These are phyloP conservation scores for Dione vanillae DNA, from an alignment of 2,888 invertebrate genomes.

Conservation along the genomic window DNA sequence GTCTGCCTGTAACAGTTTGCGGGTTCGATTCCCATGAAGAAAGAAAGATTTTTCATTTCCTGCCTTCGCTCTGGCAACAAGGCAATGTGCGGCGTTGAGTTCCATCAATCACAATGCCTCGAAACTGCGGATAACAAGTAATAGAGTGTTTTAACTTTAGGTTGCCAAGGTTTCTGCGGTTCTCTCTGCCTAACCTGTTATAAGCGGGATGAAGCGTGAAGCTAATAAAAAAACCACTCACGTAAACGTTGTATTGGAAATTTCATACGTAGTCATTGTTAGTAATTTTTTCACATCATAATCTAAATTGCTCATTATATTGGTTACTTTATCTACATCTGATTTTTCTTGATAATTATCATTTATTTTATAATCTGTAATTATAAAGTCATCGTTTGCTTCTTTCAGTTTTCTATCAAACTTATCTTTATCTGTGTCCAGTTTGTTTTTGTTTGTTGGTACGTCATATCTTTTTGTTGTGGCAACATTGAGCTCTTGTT, in stretches of 20 bases:
- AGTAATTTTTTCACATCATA: constrained; percentile 31
- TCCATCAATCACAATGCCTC: too few relatives aligned
- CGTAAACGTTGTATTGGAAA: constrained; percentile 59
- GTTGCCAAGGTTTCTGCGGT: too few relatives aligned
- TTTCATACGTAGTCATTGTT: constrained; percentile 47
- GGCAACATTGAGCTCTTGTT: not conserved
- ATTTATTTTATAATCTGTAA: constrained; percentile 1
- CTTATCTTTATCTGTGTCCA: not conserved
- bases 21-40: too few relatives aligned
- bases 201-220: too few relatives aligned
- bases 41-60: too few relatives aligned
- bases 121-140: too few relatives aligned
- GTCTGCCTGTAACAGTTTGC: too few relatives aligned
- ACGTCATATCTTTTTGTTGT: constrained; percentile 46
- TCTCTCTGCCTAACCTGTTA: too few relatives aligned
- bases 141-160: too few relatives aligned
- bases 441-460: constrained; percentile 44
- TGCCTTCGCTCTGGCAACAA: too few relatives aligned
- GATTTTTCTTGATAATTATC: constrained; percentile 5
- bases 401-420: not conserved
- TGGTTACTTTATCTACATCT: constrained; percentile 14
- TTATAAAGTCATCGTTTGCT: not conserved
- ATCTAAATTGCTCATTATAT: constrained; percentile 19
- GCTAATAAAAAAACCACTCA: constrained; percentile 56
- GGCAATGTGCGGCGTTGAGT: too few relatives aligned